Percentiles rank a stretch among this genome's conserved stretches.
phyloP scores from a whole-genome alignment of 2,888 invertebrate genomes.

The Cacoxenus indagator region DNA sequence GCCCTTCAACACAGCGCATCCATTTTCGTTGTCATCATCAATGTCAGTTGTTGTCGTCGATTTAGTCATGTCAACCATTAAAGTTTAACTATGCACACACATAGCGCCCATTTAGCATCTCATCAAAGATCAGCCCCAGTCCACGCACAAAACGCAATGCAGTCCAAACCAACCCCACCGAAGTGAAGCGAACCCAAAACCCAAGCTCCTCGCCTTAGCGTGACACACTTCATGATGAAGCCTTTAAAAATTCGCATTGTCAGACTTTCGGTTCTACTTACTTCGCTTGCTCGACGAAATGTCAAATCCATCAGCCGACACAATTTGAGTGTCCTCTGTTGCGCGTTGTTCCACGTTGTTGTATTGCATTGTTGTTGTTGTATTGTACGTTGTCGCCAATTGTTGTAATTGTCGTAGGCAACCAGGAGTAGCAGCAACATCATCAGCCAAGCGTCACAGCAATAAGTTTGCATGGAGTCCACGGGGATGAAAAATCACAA shows the following conservation, averaged over 20 bases:
- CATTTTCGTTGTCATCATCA: conserved; percentile 1
- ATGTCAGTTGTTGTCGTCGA: not conserved
- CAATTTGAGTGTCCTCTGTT: conserved; percentile 69
- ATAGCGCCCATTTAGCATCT: conserved; percentile 38
- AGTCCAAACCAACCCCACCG: not conserved
- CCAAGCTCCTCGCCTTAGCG: not conserved
- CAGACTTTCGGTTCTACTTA: conserved; percentile 57
- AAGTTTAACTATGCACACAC: conserved; percentile 51
- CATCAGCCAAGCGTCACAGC: conserved; percentile 17
- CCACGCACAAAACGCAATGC: no score
- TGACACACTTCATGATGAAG: conserved; percentile 20
- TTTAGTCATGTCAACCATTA: conserved; percentile 58
- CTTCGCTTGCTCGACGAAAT: conserved; percentile 65
- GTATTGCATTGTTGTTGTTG: conserved; percentile 39
- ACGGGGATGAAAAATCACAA: conserved; percentile 58
- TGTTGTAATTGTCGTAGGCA: conserved; percentile 39
- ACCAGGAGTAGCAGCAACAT: conserved; percentile 11
- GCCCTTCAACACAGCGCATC: not conserved
- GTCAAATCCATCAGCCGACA: conserved; percentile 69
- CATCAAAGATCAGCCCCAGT: not conserved
- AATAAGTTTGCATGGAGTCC: conserved; percentile 50
- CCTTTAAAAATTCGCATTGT: conserved; percentile 57
- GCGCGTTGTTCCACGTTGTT: conserved; percentile 37
- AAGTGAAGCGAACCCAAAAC: not conserved
- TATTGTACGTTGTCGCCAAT: conserved; percentile 32